Evolutionary conservation across 2,113 vertebrate species (phyloP).

Genomic region (Amia ocellicauda): DNA sequence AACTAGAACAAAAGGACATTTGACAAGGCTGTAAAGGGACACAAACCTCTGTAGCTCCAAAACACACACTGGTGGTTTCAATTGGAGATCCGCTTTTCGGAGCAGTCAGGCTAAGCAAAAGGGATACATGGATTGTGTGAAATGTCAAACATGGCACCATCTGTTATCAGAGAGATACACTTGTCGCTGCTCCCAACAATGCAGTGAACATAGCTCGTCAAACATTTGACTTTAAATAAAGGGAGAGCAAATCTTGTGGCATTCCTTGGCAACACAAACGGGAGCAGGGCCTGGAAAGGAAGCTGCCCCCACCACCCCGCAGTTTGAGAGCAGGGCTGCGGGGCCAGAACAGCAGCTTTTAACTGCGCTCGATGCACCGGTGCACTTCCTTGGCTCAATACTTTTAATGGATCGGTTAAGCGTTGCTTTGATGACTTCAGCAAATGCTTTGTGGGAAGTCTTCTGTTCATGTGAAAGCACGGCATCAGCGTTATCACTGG

Average conservation of each 20-base stretch:
- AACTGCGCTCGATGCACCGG: not conserved
- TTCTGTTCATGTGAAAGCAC: conserved; percentile 13
- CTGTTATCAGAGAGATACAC: not conserved
- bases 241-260: not conserved
- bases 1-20: no score
- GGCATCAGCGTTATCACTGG: conserved; percentile 5
- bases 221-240: not conserved
- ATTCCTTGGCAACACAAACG: not conserved
- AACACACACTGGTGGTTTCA: no score
- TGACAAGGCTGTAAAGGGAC: no score
- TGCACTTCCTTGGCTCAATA: conserved; percentile 9
- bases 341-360: not conserved
- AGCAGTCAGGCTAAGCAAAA: not conserved
- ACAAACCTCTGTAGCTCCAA: no score
- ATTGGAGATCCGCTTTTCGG: no score
- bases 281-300: not conserved
- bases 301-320: no score
- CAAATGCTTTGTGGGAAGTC: conserved; percentile 15
- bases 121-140: not conserved
- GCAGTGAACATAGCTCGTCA: not conserved
- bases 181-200: not conserved
- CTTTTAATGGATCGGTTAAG: conserved; percentile 18
- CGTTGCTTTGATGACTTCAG: conserved; percentile 30
- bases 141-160: not conserved
- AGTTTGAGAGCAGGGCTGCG: not conserved